Evolutionary conservation across 2,113 vertebrate genomes (phyloP).

Genomic region (Machaerirhynchus nigripectus): DNA sequence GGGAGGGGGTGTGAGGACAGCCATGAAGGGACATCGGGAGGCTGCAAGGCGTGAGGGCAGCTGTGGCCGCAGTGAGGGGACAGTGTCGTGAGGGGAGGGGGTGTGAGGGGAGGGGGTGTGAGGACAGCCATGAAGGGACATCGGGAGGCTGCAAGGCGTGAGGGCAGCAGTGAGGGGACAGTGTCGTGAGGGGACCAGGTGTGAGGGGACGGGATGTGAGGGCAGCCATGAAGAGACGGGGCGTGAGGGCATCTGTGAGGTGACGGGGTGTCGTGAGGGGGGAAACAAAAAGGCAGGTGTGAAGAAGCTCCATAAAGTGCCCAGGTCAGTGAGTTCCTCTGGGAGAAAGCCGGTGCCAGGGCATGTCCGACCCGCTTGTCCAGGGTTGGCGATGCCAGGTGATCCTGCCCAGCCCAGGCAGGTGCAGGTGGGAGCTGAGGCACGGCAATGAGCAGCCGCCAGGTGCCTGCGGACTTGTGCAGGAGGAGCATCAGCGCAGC

Average conservation of each 20-base stretch:
- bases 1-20: too few species aligned
- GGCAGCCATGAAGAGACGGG: background rate
- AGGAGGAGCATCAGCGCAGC: background rate
- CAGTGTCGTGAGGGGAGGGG: too few species aligned
- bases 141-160: background rate
- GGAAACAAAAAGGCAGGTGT: accelerated
- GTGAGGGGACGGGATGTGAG: background rate
- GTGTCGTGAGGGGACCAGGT: background rate
- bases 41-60: too few species aligned
- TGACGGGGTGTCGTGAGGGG: background rate
- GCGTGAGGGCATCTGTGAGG: background rate
- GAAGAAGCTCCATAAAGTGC: background rate
- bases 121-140: background rate
- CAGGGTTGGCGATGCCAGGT: accelerated
- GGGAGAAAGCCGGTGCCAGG: accelerated
- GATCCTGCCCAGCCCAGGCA: background rate
- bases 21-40: too few species aligned
- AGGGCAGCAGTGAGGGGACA: background rate
- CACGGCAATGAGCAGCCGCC: background rate
- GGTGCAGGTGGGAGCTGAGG: background rate
- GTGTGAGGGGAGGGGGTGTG: background rate
- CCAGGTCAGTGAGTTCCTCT: background rate
- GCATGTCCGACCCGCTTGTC: accelerated
- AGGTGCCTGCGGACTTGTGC: accelerated
- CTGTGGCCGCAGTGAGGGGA: too few species aligned